Evolutionary conservation across 2,113 vertebrate genomes (phyloP), one percentile per base, ranked within the genome.

Genomic region (Azemiops feae): DNA sequence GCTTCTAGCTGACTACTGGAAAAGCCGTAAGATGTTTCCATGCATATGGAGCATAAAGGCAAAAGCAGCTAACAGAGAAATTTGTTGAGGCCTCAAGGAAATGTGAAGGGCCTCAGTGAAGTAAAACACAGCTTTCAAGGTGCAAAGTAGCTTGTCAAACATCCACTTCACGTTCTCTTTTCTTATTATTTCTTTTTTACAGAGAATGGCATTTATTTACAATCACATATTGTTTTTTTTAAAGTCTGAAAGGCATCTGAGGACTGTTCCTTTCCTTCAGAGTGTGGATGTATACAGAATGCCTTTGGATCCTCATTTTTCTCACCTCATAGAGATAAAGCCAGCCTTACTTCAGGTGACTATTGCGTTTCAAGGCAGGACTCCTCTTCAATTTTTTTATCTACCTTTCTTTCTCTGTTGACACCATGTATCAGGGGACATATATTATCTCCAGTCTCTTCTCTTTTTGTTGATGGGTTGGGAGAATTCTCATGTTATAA

Each of bases 201-300:
- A 86, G 23, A 54, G 50, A 4, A 20, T 30, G 69, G 23, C 18
- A 45, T 91, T 43, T 85, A 81, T 91, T 91, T 25, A 45, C 88
- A 45, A 89, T 27, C 53, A 47, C 89, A 34, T 93, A 95, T 94
- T 93, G 74, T 91, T 89, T n/a, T 47, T 89, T 86, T 50, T 1
- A 9, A 50, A 58, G 90, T 95, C 27, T 90, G 50, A 47, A 16
- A 11, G 10, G 2, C 20, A 7, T 52, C 5, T 85, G 23, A 16
- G n/a, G 69, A 22, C 8, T 5, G 1, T 53, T 3, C 25, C 6
- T 25, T 14, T 52, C 52, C 25, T 23, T 43, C 50, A 74, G 54
- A 57, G 10, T 22, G 2, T 81, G 6, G n/a, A 81, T 20, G 34
- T 39, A 20, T 30, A 8, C 74, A 81, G 74, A 43, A 43, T 81